Percentiles rank a stretch among this genome's conserved stretches.
These are phyloP conservation scores for Corythoichthys intestinalis DNA, from an alignment of 2,113 vertebrate genomes.

Conservation along the genomic window DNA sequence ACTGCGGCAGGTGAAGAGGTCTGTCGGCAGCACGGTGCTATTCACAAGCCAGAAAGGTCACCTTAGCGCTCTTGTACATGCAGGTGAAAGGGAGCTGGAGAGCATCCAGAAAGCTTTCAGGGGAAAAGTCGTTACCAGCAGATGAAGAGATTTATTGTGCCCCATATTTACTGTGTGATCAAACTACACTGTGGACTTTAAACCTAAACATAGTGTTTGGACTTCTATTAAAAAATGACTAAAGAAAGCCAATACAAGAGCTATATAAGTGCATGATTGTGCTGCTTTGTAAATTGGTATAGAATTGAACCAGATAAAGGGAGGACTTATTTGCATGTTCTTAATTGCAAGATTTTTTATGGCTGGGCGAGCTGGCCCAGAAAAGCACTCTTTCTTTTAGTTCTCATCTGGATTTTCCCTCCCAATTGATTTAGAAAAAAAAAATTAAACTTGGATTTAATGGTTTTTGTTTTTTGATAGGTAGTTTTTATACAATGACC, in stretches of 20 bases:
- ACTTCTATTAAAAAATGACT: neutral
- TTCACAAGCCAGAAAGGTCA: conserved; percentile 56
- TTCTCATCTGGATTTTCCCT: no score
- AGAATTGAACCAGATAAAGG: no score
- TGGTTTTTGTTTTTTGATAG: no score
- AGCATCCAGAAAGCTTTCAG: conserved; percentile 50
- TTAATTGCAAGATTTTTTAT: no score
- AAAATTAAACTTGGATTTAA: no score
- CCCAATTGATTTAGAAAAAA: no score
- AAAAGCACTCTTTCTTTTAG: no score
- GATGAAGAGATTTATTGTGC: conserved; percentile 35
- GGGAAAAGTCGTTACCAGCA: conserved; percentile 16
- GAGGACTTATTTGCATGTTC: no score
- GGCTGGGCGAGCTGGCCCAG: no score
- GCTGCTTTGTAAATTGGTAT: no score
- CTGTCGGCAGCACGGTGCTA: conserved; percentile 21
- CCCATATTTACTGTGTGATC: conserved; percentile 17
- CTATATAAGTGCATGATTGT: neutral
- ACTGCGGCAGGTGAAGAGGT: conserved; percentile 44
- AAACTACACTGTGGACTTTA: conserved; percentile 6
- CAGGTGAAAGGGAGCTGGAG: conserved; percentile 38
- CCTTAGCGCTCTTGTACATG: conserved; percentile 16
- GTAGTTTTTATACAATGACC: no score
- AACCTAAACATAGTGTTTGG: neutral
- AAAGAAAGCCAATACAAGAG: neutral